phyloP scores from a whole-genome alignment of 2,113 vertebrate genomes.

The Lepus americanus region DNA sequence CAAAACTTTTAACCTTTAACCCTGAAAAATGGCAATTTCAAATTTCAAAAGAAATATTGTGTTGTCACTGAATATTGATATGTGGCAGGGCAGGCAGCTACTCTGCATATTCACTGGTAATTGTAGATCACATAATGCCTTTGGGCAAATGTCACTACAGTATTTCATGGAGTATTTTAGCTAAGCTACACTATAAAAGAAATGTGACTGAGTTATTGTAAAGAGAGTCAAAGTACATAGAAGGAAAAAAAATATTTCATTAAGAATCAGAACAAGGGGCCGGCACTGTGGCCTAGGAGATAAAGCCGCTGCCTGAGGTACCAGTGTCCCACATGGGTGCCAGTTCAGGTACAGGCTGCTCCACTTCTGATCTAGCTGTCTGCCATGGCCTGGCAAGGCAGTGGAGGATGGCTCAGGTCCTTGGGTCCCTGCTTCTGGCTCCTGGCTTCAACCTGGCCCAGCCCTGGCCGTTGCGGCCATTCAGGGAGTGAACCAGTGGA shows the following conservation, averaged over 20 bases:
- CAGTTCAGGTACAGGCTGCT: no score
- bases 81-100: not conserved
- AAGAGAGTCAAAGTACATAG: not conserved
- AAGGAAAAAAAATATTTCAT: not conserved
- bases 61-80: not conserved
- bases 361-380: no score
- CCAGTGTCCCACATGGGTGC: no score
- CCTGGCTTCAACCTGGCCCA: no score
- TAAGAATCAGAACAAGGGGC: not conserved
- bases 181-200: conserved; percentile 1
- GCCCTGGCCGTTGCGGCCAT: no score
- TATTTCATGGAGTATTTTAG: not conserved
- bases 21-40: not conserved
- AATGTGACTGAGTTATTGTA: not conserved
- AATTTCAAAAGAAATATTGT: conserved; percentile 19
- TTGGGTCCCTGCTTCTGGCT: no score
- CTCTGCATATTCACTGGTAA: not conserved
- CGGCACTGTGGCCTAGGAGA: no score
- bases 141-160: not conserved
- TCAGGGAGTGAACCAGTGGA: no score
- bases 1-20: conserved; percentile 6
- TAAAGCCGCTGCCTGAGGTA: no score
- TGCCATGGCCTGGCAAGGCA: no score
- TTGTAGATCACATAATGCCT: not conserved
- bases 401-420: no score